Evolutionary conservation across 2,113 vertebrate species (phyloP).

Genomic region (Penelope pileata): DNA sequence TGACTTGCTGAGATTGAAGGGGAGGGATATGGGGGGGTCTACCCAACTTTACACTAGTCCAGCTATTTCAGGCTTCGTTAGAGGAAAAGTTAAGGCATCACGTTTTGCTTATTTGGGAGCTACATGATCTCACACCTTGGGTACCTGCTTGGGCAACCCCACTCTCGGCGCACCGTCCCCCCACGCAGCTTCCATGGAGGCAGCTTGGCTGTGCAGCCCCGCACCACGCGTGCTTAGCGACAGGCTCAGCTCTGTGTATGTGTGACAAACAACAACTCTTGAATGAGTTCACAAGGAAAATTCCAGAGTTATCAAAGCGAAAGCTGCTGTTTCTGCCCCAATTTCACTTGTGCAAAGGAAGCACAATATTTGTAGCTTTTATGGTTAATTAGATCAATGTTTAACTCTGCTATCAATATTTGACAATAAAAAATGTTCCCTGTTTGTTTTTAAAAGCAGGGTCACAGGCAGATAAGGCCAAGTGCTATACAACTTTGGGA

Average conservation of each 20-base stretch:
- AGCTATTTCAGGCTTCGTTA: neutral
- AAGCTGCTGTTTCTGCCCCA: neutral
- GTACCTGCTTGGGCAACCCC: neutral
- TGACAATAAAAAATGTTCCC: conserved; percentile 14
- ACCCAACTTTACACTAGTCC: neutral
- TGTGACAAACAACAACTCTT: neutral
- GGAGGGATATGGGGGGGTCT: neutral
- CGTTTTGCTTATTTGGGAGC: neutral
- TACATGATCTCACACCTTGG: neutral
- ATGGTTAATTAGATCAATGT: conserved; percentile 37
- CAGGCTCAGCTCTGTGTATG: neutral
- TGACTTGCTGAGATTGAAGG: neutral
- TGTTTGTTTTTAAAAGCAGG: conserved; percentile 31
- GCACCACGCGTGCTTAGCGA: neutral
- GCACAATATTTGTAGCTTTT: neutral
- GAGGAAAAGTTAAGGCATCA: neutral
- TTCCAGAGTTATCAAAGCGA: neutral
- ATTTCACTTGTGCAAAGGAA: neutral
- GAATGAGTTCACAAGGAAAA: neutral
- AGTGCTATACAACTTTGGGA: neutral
- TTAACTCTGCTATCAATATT: conserved; percentile 53
- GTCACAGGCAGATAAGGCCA: conserved; percentile 19
- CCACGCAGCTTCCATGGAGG: neutral
- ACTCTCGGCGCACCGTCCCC: neutral
- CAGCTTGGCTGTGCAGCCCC: neutral